Evolutionary conservation across 2,888 invertebrate genomes (phyloP), one percentile per base, ranked within the genome.

Genomic region (Onchidella celtica): DNA sequence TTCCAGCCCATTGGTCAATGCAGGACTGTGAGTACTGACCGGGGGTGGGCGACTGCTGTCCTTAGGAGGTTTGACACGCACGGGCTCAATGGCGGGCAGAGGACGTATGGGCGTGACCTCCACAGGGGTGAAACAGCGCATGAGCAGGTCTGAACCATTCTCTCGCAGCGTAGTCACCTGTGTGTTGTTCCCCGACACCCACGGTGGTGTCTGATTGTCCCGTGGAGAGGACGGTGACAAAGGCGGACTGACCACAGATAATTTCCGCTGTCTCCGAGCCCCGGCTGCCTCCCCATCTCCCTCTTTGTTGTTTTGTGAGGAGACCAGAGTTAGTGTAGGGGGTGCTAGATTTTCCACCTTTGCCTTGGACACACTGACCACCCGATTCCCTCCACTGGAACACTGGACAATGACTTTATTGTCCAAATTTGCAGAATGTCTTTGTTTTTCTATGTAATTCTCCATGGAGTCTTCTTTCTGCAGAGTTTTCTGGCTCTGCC

Each of bases 241-340:
- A 2, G 81, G 81, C 1, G 75, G 81, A 24, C 74, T 68, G 38
- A 81, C 81, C n/a, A 81, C 81, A 9, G 81, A 81, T n/a, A 81
- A 69, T 36, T 81, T 81, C 66, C 72, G 70, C 29, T 38, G 38
- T 40, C 47, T 34, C n/a, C n/a, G 34, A 21, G 36, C n/a, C 36
- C 29, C 29, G 6, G 32, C 6, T 21, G 11, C 36, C 6, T 36
- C 24, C 11, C 27, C 57, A 21, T 27, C 36, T 9, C 1, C n/a
- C 14, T 32, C 21, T 36, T 9, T 32, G 21, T 34, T 6, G 24
- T 4, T 61, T 24, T 0, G 21, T 4, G 17, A 34, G 1, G 24
- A 34, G 3, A 59, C 1, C 21, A n/a, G 27, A 9, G 59, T 11
- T 57, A 14, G 14, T 24, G 24, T 32, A 57, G 24, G 14, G 6